Evolutionary conservation across 2,797 vertebrate species (phyloP).

Genomic region (Columba guinea): DNA sequence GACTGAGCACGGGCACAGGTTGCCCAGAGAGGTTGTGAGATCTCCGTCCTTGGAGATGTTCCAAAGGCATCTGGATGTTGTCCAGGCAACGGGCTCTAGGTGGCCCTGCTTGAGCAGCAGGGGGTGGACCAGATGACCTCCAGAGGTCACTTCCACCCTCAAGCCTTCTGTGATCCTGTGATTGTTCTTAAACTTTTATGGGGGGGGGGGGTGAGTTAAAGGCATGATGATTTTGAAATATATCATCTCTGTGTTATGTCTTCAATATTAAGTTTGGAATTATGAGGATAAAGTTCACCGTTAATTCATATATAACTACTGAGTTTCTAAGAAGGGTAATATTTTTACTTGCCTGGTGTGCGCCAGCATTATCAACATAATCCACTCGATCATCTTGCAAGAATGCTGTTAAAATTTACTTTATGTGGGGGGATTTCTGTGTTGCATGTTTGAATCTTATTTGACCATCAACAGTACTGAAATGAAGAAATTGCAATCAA

Average conservation of each 20-base stretch:
- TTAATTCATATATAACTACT: not conserved
- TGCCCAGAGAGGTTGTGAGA: not conserved
- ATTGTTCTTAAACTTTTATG: not conserved
- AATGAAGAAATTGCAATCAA: not conserved
- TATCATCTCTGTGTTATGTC: not conserved
- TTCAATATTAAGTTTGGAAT: not conserved
- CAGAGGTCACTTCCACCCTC: not conserved
- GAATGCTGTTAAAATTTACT: not conserved
- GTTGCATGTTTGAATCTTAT: not conserved
- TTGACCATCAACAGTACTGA: not conserved
- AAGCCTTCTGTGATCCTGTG: not conserved
- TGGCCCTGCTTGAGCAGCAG: not conserved
- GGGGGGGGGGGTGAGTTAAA: not conserved
- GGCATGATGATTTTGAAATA: not conserved
- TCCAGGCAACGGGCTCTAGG: not conserved
- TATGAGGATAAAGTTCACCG: not conserved
- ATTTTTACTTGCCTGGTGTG: not conserved
- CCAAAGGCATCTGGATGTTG: not conserved
- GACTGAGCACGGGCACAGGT: not conserved
- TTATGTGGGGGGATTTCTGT: not conserved
- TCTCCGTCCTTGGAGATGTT: not conserved
- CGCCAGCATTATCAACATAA: not conserved
- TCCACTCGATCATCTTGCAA: not conserved
- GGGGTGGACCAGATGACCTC: not conserved
- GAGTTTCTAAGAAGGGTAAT: not conserved